Base-by-base conservation (phyloP, 2,888 invertebrate genomes). In the Sminthurides aquaticus region DNA sequence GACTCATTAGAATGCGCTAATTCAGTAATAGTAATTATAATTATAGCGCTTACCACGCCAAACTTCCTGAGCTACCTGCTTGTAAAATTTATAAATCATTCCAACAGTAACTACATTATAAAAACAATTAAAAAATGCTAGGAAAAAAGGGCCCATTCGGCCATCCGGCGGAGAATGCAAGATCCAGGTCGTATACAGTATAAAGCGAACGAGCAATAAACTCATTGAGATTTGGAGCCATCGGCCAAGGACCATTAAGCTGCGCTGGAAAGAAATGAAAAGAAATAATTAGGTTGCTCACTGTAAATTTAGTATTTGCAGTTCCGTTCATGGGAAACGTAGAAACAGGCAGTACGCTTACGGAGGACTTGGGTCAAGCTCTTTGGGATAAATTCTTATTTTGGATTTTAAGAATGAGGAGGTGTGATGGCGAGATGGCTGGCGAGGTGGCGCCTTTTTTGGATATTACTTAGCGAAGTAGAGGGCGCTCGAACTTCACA, bases 181-280 rank as follows among this genome's bases (percentile, higher is more conserved):
- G 18, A 63, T 63, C 63, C 63, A 63, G 5, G 48, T 20, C 1
- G 57, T 49, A 49, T 20, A 57, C 2, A 63, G 18, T 15, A 49
- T 1, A 2, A 57, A 27, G 18, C 63, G 57, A 8, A 57, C 49
- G 15, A 57, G 18, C 15, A 15, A 49, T 2, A 63, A 24, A 22
- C 27, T 22, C 8, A 28, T 11, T 1, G 63, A 63, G 18, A 57
- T 57, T 1, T 24, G 3, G 25, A 49, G 18, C 63, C 63, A 63
- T n/a, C 49, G 26, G 22, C 28, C 24, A n/a, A 62, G 43, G 20
- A 57, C 57, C 1, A 8, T 15, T 18, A 26, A 57, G 27, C 57
- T 18, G 34, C 62, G 34, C 62, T 62, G 22, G 24, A 55, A 15
- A 15, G 52, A 52, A 5, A 15, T 8, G 20, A 52, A n/a, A 43